phyloP scores from a whole-genome alignment of 2,113 vertebrate genomes.

The Caracal caracal region DNA sequence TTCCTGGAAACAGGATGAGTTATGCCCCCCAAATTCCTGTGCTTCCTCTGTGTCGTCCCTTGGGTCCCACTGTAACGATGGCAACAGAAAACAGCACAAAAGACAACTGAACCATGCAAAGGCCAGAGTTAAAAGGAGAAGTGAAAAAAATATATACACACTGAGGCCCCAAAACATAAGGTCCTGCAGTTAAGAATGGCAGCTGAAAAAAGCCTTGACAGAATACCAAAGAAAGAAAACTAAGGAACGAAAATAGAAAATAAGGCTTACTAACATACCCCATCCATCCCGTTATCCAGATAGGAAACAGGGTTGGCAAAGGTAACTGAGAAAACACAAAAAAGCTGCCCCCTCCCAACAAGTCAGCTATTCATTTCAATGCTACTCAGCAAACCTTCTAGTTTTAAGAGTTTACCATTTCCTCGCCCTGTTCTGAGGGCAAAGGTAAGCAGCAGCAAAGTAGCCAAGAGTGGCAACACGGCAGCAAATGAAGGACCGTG shows the following conservation, averaged over 20 bases:
- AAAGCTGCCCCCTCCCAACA: background rate
- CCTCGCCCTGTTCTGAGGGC: background rate
- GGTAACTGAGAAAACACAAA: conserved; percentile 49
- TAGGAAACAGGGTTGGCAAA: background rate
- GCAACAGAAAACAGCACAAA: conserved; percentile 54
- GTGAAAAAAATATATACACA: background rate
- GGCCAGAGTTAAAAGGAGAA: conserved; percentile 20
- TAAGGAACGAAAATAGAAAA: conserved; percentile 47
- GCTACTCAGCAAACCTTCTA: background rate
- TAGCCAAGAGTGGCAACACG: background rate
- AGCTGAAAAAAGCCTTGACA: background rate
- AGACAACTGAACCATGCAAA: conserved; percentile 54
- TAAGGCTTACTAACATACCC: background rate
- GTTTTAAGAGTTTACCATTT: background rate
- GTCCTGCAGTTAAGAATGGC: conserved; percentile 7
- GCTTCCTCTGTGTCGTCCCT: conserved; percentile 43
- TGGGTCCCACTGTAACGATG: conserved; percentile 53
- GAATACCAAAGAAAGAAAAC: conserved; percentile 3
- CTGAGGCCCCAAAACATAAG: conserved; percentile 23
- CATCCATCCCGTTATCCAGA: background rate
- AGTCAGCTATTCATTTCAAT: conserved; percentile 1
- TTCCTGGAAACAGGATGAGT: conserved; percentile 10
- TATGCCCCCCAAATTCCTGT: conserved; percentile 5
- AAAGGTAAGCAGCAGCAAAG: conserved; percentile 35
- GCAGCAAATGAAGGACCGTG: background rate